Conservation (phyloP, 2,113 vertebrate species). For the Peucedramus taeniatus region DNA sequence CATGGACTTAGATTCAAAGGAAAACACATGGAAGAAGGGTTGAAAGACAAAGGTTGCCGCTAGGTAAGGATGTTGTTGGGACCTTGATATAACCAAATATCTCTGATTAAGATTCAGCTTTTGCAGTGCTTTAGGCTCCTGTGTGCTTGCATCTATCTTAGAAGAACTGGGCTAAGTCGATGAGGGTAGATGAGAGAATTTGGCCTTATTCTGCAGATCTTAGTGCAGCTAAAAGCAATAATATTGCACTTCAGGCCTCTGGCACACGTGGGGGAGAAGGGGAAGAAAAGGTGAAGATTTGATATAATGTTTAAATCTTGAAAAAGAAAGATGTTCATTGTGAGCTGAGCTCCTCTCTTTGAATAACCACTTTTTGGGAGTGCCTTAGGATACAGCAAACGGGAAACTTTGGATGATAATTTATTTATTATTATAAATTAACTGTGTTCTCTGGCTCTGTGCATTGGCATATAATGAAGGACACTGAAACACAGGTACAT, state of each 20-base stretch:
- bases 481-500: neutral
- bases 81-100: neutral
- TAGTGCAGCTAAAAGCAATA: neutral
- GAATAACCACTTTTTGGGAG: neutral
- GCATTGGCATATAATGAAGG: neutral
- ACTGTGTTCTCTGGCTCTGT: neutral
- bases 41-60: neutral
- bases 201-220: neutral
- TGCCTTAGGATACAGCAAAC: neutral
- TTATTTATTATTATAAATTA: too few relatives aligned
- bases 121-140: neutral
- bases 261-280: neutral
- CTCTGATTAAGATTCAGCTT: constrained; percentile 12
- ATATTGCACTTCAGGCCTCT: neutral
- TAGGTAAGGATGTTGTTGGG: constrained; percentile 39
- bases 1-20: neutral
- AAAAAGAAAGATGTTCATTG: neutral
- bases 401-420: neutral
- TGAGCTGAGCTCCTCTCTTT: neutral
- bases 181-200: neutral
- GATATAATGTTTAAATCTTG: neutral
- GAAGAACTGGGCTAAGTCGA: neutral
- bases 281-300: neutral
- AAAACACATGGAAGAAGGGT: neutral
- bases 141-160: neutral